Evolutionary conservation across 2,797 vertebrate species (phyloP).

Genomic region (Malurus splendens): DNA sequence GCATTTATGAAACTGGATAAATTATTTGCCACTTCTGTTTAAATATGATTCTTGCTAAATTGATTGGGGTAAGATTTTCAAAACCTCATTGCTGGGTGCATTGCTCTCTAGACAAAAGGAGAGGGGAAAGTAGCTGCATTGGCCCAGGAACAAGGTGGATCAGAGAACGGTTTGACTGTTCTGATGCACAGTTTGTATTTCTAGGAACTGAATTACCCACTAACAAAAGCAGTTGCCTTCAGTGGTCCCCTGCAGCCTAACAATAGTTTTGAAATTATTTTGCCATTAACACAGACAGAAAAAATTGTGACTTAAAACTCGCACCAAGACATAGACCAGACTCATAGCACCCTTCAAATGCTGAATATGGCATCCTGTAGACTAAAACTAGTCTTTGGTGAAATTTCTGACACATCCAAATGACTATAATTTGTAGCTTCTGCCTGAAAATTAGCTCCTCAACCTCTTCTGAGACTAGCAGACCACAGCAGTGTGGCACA

Average conservation of each 20-base stretch:
- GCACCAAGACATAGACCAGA: not conserved
- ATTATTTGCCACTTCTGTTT: slow-evolving; percentile 17
- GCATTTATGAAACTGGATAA: not conserved
- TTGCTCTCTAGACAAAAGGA: not conserved
- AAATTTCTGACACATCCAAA: not conserved
- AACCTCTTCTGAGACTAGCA: not conserved
- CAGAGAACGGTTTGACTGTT: not conserved
- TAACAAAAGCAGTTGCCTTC: not conserved
- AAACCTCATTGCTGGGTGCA: not conserved
- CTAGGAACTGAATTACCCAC: not conserved
- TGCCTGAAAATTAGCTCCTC: not conserved
- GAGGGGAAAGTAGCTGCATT: not conserved
- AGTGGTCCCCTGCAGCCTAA: not conserved
- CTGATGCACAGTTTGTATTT: not conserved
- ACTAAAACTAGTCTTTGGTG: not conserved
- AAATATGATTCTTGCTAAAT: not conserved
- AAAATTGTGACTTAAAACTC: not conserved
- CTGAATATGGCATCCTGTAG: not conserved
- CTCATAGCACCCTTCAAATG: not conserved
- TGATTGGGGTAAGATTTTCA: not conserved
- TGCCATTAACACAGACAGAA: not conserved
- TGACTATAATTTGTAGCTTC: not conserved
- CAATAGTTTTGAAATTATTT: not conserved
- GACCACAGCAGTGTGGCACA: not conserved
- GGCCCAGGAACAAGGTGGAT: not conserved